A percentile compares a stretch with the other conserved stretches of the same genome.
Evolutionary conservation across 2,113 vertebrate genomes (phyloP).

Genomic region (Tauraco erythrolophus): DNA sequence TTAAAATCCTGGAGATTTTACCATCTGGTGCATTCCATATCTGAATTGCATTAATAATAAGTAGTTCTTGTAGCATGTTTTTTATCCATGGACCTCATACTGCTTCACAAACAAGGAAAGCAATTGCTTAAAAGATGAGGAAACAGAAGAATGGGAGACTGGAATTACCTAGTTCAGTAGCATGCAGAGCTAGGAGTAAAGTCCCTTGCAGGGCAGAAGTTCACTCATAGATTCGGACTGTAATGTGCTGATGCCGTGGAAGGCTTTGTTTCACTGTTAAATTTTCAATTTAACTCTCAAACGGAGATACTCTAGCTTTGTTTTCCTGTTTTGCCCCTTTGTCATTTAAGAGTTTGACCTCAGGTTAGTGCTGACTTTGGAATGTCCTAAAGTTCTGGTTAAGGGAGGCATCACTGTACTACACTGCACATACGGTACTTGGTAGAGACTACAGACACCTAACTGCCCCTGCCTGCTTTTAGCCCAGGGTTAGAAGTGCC

Average conservation of each 20-base stretch:
- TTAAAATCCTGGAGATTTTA: conserved; percentile 69
- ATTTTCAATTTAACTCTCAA: background rate
- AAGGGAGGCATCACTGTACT: background rate
- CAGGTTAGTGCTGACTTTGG: background rate
- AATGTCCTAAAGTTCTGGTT: background rate
- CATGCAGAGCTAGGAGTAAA: background rate
- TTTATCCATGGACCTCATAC: conserved; percentile 44
- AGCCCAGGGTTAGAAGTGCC: background rate
- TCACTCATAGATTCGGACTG: background rate
- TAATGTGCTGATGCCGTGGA: background rate
- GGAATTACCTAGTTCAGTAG: background rate
- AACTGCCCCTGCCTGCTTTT: background rate
- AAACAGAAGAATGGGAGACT: background rate
- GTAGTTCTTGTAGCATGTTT: conserved; percentile 42
- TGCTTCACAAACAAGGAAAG: conserved; percentile 33
- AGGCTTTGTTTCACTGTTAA: background rate
- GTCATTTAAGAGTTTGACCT: background rate
- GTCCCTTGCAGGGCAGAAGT: background rate
- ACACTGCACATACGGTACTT: background rate
- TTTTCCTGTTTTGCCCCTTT: background rate
- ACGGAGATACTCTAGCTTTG: background rate
- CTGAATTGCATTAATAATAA: conserved; percentile 67
- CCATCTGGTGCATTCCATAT: conserved; percentile 67
- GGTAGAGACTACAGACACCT: background rate
- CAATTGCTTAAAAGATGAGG: background rate